Evolutionary conservation across 2,888 invertebrate genomes (phyloP), one percentile per base, ranked within the genome.

Genomic region (Cryptophagus acutangulus): DNA sequence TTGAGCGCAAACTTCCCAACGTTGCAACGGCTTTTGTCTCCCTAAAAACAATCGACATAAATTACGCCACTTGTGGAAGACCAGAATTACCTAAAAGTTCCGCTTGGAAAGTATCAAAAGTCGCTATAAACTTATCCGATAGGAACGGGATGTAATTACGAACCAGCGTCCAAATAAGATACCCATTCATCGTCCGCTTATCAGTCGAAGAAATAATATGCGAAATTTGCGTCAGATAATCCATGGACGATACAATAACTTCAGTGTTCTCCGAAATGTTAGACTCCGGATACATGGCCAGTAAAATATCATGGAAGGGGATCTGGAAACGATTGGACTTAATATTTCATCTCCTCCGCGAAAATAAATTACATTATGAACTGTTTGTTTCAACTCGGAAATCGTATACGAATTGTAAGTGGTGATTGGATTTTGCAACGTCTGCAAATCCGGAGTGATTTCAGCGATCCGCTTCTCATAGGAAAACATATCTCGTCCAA

Each of bases 151-250:
- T 59, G 58, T 76, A 78, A 30, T 68, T 65, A 16, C 70, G 63
- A 2, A 75, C 72, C 26, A 79, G 59, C 16, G 72, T 71, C 78
- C 79, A 79, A 49, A 77, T 75, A 43, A 77, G 57, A 58, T 78
- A 80, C 55, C 77, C 75, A 59, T 78, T 78, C 50, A 77, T 58
- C 8, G 72, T 72, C 40, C 74, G 59, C 36, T 66, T 58, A 48
- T 76, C 75, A 9, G 75, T 73, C 0, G 72, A 63, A 1, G 75
- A 70, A 15, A 76, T 69, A 10, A 77, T 69, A 39, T 63, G 66
- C 4, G 76, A 73, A 38, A 79, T 64, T 41, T 73, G 69, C 20
- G 60, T 57, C 17, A 79, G 58, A 63, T 78, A 79, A 29, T 73
- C 69, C 3, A 68, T 62, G 12, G 74, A 74, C 9, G 70, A 61